Evolutionary conservation across 2,888 invertebrate genomes (phyloP).

Genomic region (Tiliacea aurago): DNA sequence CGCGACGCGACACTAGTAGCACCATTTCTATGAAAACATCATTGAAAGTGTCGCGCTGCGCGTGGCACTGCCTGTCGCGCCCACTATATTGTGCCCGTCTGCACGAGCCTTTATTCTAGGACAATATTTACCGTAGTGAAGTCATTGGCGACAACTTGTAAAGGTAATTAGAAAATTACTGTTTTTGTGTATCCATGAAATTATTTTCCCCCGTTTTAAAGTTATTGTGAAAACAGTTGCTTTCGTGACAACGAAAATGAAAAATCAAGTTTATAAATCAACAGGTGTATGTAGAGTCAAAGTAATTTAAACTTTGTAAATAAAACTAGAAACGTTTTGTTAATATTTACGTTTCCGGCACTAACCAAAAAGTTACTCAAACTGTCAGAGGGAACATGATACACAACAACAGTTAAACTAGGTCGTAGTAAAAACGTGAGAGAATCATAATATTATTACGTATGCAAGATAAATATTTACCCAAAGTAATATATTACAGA

Average conservation of each 20-base stretch:
- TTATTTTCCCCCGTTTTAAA: neutral
- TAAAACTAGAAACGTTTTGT: neutral
- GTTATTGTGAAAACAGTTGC: neutral
- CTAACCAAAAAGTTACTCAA: neutral
- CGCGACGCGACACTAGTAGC: no score
- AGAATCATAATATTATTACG: slow-evolving; percentile 54
- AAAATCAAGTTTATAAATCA: neutral
- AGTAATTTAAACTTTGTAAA: neutral
- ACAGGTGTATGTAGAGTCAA: neutral
- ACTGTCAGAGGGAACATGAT: neutral
- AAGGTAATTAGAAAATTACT: neutral
- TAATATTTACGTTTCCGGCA: neutral
- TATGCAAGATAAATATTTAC: slow-evolving; percentile 62
- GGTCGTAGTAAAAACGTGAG: slow-evolving; percentile 24
- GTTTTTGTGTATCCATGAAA: neutral
- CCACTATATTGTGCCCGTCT: no score
- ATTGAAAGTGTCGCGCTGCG: no score
- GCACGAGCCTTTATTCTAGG: neutral
- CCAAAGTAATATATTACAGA: slow-evolving; percentile 66
- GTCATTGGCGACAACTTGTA: neutral
- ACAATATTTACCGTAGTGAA: neutral
- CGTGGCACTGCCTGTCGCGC: no score
- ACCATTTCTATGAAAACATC: no score
- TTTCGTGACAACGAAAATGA: neutral
- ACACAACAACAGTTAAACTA: slow-evolving; percentile 24